phyloP scores from a whole-genome alignment of 2,797 vertebrate genomes.

The Petrocephalus sullivani region DNA sequence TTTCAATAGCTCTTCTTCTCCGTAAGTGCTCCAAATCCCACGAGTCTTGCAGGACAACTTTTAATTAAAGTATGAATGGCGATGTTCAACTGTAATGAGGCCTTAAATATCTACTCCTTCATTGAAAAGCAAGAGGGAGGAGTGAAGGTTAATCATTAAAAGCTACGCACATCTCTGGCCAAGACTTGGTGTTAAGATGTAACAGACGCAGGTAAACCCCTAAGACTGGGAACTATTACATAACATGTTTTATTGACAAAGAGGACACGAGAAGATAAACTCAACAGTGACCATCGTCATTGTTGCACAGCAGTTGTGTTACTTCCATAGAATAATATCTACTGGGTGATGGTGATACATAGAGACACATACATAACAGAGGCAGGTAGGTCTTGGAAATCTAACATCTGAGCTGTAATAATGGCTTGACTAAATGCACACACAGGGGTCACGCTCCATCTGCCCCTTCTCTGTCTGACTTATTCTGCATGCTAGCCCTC shows the following conservation, averaged over 20 bases:
- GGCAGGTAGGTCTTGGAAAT: background rate
- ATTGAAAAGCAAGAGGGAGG: background rate
- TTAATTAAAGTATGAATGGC: background rate
- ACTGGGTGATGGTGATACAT: background rate
- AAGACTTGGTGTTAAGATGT: background rate
- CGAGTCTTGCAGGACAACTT: background rate
- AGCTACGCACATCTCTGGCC: background rate
- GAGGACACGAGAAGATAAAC: background rate
- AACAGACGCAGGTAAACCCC: background rate
- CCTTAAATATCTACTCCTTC: background rate
- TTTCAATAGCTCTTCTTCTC: background rate
- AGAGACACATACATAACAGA: background rate
- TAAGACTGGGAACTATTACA: background rate
- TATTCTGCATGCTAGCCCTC: too few species aligned
- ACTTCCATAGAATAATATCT: background rate
- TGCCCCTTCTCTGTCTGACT: too few species aligned
- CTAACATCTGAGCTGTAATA: too few species aligned
- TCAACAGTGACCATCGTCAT: background rate
- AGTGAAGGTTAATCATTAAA: background rate
- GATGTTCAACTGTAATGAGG: background rate
- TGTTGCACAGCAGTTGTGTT: background rate
- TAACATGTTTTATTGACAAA: background rate
- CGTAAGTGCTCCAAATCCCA: background rate
- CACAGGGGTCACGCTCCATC: too few species aligned
- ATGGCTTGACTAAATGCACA: too few species aligned